phyloP scores from a whole-genome alignment of 1,140 invertebrate species.

The Andrena cerasifolii region DNA sequence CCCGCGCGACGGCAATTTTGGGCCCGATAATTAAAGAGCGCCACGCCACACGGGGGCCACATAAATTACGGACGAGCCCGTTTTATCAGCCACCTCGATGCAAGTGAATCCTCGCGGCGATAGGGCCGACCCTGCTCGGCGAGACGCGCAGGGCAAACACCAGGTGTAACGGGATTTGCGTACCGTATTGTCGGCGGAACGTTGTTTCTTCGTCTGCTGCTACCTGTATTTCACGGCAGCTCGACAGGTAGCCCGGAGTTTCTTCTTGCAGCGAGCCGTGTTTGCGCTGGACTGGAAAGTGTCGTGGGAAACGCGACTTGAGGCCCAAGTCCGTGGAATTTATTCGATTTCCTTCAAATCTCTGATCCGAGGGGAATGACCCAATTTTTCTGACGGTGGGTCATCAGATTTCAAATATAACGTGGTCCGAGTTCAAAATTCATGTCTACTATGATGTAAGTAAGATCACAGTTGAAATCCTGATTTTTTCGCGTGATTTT shows the following conservation, averaged over 20 bases:
- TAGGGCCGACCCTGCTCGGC: not conserved
- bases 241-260: not conserved
- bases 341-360: too few species aligned
- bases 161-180: constrained; percentile 37
- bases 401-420: too few species aligned
- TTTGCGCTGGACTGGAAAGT: too few species aligned
- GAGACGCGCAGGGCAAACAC: not conserved
- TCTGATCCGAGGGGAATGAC: too few species aligned
- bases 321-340: too few species aligned
- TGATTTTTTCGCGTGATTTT: too few species aligned
- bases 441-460: too few species aligned
- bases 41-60: not conserved
- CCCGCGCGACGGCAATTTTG: constrained; percentile 54
- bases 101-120: not conserved
- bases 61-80: constrained; percentile 7
- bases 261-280: not conserved
- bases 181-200: constrained; percentile 16
- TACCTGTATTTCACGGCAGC: constrained; percentile 7
- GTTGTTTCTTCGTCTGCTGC: not conserved
- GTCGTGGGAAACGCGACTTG: too few species aligned
- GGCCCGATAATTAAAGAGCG: constrained; percentile 29
- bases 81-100: constrained; percentile 17
- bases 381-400: too few species aligned
- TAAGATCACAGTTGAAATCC: too few species aligned
- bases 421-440: too few species aligned